Evolutionary conservation across 2,113 vertebrate species (phyloP).

Genomic region (Cyphomyrus discorhynchus): DNA sequence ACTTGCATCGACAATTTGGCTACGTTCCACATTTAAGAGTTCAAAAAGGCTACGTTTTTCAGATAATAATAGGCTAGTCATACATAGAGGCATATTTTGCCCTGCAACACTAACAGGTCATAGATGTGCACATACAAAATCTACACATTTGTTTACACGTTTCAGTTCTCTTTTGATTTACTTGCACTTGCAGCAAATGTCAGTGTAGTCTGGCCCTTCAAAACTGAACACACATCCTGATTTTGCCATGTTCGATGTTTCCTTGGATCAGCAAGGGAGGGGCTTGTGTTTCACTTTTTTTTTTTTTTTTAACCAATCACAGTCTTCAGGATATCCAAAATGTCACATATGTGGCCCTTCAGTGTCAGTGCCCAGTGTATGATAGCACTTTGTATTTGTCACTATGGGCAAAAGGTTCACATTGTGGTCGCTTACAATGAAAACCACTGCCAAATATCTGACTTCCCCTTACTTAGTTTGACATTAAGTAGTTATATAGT

Average conservation of each 20-base stretch:
- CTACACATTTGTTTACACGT: background rate
- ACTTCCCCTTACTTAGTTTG: too few species aligned
- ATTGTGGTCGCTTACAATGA: too few species aligned
- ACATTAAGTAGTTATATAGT: too few species aligned
- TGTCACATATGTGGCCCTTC: too few species aligned
- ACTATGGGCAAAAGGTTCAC: too few species aligned
- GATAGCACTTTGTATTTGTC: too few species aligned
- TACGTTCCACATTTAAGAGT: background rate
- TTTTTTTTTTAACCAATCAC: background rate
- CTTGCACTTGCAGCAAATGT: background rate
- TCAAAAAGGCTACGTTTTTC: background rate
- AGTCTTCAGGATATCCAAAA: too few species aligned
- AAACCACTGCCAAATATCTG: too few species aligned
- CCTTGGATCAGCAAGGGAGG: background rate
- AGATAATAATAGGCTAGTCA: background rate
- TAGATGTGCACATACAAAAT: background rate
- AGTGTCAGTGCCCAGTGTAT: too few species aligned
- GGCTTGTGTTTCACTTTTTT: background rate
- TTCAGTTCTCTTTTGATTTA: background rate
- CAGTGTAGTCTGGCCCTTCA: background rate
- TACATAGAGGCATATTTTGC: background rate
- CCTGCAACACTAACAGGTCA: background rate
- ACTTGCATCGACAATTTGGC: background rate
- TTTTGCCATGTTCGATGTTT: background rate
- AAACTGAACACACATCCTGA: background rate